Evolutionary conservation across 1,140 invertebrate genomes (phyloP), one percentile per base, ranked within the genome.

Genomic region (Gonatopus flavifemur): DNA sequence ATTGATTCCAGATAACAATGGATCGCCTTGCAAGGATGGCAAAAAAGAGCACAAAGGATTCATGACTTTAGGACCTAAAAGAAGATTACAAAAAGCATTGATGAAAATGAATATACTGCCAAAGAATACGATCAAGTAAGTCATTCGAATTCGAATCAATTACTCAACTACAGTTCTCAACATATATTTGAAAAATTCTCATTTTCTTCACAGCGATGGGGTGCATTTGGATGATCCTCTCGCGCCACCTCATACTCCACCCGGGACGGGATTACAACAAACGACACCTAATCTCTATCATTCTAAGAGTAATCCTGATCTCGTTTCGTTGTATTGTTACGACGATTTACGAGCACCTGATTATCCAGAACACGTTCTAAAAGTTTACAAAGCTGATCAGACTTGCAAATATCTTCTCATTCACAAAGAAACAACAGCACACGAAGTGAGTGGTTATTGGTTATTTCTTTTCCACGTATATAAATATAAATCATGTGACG

Each of bases 371-470:
- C 94, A 98, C 80, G 96, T 98, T 25, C 81, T 99, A 1, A 99
- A 98, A 82, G 91, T 94, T n/a, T 94, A 90, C 67, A 91, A 92
- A 80, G 85, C 91, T 19, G 97, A 99, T 81, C 96, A 98, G 80
- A 93, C 91, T 3, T 98, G 91, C 81, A 98, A 98, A 80, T 98
- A 96, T 80, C 84, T 99, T 46, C 83, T 96, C 32, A 93, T 99
- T 39, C 93, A 97, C 72, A 98, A 98, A 83, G 96, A 99, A 76
- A 99, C 96, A 2, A 98, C 94, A 19, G 95, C 96, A 1, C 89
- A 95, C 66, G 94, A 98, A 81, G 71, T 74, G 45, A 52, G 49
- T 43, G 12, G 15, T 19, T n/a, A 12, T 35, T 25, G n/a, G 1
- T 30, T 1, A 30, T 18, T 30, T 20, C 10, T 44, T 33, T 18